Conservation (phyloP, 2,113 vertebrate genomes). For the Corythornis cristatus region DNA sequence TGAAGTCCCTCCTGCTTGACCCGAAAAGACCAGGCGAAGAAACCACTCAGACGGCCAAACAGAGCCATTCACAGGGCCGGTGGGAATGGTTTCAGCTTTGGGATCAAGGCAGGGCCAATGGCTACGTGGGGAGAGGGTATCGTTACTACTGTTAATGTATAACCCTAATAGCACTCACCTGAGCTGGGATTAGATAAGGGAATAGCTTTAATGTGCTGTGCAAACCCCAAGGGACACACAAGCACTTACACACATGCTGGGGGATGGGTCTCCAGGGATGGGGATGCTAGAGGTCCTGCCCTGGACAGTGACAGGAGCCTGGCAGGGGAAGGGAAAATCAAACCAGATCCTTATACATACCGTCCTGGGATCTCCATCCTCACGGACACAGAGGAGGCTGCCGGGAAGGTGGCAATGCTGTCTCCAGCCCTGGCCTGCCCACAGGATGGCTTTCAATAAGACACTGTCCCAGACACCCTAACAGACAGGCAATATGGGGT, state of each 20-base stretch:
- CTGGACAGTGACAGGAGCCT: neutral
- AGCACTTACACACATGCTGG: fast-evolving
- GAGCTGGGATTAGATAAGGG: constrained; percentile 67
- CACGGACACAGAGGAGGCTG: fast-evolving
- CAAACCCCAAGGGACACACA: constrained; percentile 35
- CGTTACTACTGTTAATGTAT: constrained; percentile 64
- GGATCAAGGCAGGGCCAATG: constrained; percentile 66
- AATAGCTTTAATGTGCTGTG: constrained; percentile 72
- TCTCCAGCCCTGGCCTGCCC: neutral
- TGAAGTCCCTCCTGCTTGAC: neutral
- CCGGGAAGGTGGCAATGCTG: neutral
- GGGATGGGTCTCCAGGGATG: neutral
- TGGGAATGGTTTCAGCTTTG: constrained; percentile 35
- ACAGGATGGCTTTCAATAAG: neutral
- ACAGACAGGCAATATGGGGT: neutral
- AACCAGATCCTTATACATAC: neutral
- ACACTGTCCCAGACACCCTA: neutral
- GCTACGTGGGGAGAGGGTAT: constrained; percentile 42
- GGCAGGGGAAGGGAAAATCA: neutral
- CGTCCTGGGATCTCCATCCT: neutral
- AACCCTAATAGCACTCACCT: constrained; percentile 74
- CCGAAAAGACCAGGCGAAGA: neutral
- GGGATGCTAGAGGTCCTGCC: neutral
- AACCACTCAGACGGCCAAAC: neutral
- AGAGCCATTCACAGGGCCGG: neutral